These are phyloP conservation scores for Oxyruncus cristatus DNA, from an alignment of 2,113 vertebrate genomes.

Conservation along the genomic window DNA sequence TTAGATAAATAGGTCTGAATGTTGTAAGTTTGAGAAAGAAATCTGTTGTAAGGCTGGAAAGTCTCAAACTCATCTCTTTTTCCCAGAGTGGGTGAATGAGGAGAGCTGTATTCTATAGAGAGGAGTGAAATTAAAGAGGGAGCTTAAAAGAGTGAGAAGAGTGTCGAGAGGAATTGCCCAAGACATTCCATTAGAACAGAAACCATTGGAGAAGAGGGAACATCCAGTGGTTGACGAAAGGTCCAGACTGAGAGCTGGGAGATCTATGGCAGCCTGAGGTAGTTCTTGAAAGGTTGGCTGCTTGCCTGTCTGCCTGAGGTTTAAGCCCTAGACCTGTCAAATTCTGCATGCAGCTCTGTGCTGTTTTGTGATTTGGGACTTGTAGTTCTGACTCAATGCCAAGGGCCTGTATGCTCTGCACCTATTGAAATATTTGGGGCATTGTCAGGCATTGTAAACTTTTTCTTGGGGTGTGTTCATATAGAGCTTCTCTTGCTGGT, in stretches of 20 bases:
- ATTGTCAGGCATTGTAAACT: slow-evolving; percentile 23
- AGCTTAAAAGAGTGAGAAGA: neutral
- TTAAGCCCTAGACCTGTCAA: neutral
- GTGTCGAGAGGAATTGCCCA: neutral
- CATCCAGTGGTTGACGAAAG: neutral
- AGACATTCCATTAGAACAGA: neutral
- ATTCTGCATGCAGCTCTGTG: neutral
- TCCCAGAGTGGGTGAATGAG: neutral
- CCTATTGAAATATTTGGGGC: slow-evolving; percentile 22
- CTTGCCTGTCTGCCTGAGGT: slow-evolving; percentile 2
- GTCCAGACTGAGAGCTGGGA: neutral
- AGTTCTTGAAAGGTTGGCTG: neutral
- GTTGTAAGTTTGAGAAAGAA: neutral
- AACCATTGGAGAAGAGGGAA: neutral
- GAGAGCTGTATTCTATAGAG: neutral
- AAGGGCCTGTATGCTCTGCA: neutral
- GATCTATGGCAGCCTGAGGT: neutral
- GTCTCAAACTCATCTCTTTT: neutral
- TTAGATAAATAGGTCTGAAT: neutral
- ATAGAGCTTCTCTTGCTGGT: neutral
- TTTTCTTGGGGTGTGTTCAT: neutral
- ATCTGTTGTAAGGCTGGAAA: neutral
- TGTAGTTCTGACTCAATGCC: neutral
- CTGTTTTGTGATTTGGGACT: neutral
- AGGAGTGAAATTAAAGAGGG: neutral